phyloP scores from a whole-genome alignment of 1,140 invertebrate species.

The Globodera ellingtonae region DNA sequence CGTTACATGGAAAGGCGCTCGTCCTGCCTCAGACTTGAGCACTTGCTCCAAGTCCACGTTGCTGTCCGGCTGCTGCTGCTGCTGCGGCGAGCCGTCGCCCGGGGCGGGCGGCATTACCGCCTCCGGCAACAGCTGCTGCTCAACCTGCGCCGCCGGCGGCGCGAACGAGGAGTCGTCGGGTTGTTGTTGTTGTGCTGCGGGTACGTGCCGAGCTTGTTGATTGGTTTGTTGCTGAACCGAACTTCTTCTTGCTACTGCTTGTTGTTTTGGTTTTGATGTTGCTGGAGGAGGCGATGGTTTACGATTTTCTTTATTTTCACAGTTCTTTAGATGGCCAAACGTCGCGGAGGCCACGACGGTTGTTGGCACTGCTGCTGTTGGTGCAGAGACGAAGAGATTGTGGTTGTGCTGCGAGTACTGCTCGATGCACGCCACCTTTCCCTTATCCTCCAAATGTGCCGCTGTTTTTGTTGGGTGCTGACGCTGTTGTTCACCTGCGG shows the following conservation, averaged over 20 bases:
- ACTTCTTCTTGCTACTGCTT: neutral
- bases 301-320: constrained; percentile 7
- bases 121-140: neutral
- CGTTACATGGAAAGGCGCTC: constrained; percentile 49
- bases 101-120: constrained; percentile 17
- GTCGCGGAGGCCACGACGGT: neutral
- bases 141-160: neutral
- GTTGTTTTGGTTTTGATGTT: neutral
- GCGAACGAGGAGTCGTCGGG: neutral
- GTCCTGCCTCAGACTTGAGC: constrained; percentile 53
- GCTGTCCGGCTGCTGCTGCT: neutral
- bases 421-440: neutral
- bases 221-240: neutral
- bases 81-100: constrained; percentile 23
- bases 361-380: neutral
- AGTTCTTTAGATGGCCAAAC: neutral
- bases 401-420: neutral
- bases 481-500: neutral
- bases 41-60: constrained; percentile 45
- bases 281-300: neutral
- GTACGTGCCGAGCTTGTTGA: neutral
- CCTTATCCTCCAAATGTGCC: neutral
- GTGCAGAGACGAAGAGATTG: no score
- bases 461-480: neutral
- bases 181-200: neutral